phyloP scores from a whole-genome alignment of 2,113 vertebrate genomes.

The Esox niger region DNA sequence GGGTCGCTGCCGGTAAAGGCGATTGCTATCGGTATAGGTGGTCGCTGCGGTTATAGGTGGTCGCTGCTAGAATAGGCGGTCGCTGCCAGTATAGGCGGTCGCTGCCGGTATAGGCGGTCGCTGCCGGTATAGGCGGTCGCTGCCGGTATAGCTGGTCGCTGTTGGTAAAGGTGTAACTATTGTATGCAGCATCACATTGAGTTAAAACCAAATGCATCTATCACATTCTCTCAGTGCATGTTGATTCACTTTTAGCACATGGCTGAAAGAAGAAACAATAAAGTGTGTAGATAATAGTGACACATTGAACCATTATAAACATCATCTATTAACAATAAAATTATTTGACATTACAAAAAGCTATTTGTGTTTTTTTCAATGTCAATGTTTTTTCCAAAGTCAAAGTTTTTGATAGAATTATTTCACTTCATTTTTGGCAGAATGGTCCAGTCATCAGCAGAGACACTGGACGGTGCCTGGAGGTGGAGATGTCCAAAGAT shows the following conservation, averaged over 20 bases:
- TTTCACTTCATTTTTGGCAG: constrained; percentile 58
- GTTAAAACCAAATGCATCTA: too few species aligned
- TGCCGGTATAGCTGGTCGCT: too few species aligned
- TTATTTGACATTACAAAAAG: neutral
- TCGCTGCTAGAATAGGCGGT: too few species aligned
- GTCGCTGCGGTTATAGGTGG: too few species aligned
- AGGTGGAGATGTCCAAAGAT: constrained; percentile 96
- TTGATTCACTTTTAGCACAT: neutral
- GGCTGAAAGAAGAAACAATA: neutral
- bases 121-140: too few species aligned
- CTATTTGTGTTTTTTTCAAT: neutral
- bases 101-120: too few species aligned
- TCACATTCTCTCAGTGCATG: neutral
- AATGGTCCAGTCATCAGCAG: constrained; percentile 95
- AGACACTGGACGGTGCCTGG: constrained; percentile 93
- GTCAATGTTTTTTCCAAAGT: neutral
- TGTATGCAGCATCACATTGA: neutral
- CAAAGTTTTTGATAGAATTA: neutral
- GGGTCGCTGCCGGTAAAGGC: too few species aligned
- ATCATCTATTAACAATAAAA: neutral
- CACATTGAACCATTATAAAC: neutral
- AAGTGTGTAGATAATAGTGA: neutral
- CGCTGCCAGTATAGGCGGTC: too few species aligned
- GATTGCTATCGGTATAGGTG: too few species aligned
- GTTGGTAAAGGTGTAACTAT: neutral